Percentiles rank a stretch among this genome's conserved stretches.
Evolutionary conservation across 1,140 invertebrate species (phyloP).

Genomic region (Caenorhabditis tropicalis): DNA sequence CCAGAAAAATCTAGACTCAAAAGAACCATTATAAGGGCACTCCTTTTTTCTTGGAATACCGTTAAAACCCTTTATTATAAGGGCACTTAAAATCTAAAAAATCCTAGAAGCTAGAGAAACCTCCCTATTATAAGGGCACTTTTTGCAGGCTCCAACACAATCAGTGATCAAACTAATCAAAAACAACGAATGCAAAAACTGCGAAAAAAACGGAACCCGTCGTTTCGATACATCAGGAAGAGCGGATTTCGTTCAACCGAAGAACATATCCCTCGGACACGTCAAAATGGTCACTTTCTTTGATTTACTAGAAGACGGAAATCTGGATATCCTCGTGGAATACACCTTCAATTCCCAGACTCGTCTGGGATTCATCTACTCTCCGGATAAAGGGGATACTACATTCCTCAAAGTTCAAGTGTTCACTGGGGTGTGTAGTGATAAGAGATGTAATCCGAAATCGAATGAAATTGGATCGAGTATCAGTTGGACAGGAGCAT

Average conservation of each 20-base stretch:
- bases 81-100: too few species aligned
- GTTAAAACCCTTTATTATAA: too few species aligned
- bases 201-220: constrained; percentile 16
- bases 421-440: constrained; percentile 63
- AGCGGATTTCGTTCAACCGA: constrained; percentile 57
- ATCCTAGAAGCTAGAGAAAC: too few species aligned
- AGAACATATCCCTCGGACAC: constrained; percentile 54
- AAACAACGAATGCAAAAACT: constrained; percentile 36
- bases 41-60: too few species aligned
- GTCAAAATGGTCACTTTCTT: constrained; percentile 64
- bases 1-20: too few species aligned
- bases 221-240: constrained; percentile 65
- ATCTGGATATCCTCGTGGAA: constrained; percentile 67
- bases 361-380: constrained; percentile 65
- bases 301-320: constrained; percentile 70
- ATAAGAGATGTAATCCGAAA: constrained; percentile 10
- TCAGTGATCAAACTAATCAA: constrained; percentile 36
- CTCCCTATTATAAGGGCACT: too few species aligned
- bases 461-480: constrained; percentile 63
- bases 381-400: constrained; percentile 71
- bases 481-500: constrained; percentile 68
- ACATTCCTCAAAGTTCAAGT: constrained; percentile 71
- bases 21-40: too few species aligned
- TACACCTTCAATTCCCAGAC: constrained; percentile 49
- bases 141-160: neutral